Base-by-base conservation (phyloP, 2,113 vertebrate genomes). In the Gulo gulo region DNA sequence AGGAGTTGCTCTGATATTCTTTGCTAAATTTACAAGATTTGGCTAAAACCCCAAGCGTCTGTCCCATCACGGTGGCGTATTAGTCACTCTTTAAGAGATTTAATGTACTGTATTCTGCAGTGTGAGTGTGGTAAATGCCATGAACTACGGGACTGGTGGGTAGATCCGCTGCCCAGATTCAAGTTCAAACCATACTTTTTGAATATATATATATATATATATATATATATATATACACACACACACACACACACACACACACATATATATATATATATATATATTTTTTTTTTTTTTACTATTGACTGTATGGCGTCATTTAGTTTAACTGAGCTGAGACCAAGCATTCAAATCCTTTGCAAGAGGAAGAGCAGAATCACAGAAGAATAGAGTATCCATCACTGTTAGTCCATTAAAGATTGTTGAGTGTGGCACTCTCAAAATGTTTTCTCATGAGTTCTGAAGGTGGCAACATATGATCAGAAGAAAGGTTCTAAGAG, bases 1-100 rank as follows among this genome's bases (percentile, higher is more conserved):
- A 98, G 97, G 96, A 98, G 96, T 98, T 97, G 89, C 97, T 98
- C 96, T 97, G 97, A 97, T 97, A 97, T 97, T 97, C 95, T 88
- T 88, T 95, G 96, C 97, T 98, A 98, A 97, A 98, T 98, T 97
- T 97, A 96, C 78, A 97, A 97, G 96, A 90, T 94, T 96, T 98
- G 97, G 97, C 97, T 97, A 95, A 96, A 94, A 94, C 95, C 88
- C 87, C 88, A 97, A 94, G 78, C 94, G 47, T 97, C 97, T 98
- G 96, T 67, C 97, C 97, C 96, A 97, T 96, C 94, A 61, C 74
- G 71, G 97, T 52, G 71, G 90, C 87, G 90, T 96, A 97, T 96
- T 98, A 97, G 94, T 96, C 97, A 97, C 42, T 94, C 92, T 95
- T 94, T 59, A 94, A 96, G 95, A 96, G 87, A 90, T 97, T 87